Evolutionary conservation across 1,140 invertebrate species (phyloP), one percentile per base, ranked within the genome.

Genomic region (Zophobas morio): DNA sequence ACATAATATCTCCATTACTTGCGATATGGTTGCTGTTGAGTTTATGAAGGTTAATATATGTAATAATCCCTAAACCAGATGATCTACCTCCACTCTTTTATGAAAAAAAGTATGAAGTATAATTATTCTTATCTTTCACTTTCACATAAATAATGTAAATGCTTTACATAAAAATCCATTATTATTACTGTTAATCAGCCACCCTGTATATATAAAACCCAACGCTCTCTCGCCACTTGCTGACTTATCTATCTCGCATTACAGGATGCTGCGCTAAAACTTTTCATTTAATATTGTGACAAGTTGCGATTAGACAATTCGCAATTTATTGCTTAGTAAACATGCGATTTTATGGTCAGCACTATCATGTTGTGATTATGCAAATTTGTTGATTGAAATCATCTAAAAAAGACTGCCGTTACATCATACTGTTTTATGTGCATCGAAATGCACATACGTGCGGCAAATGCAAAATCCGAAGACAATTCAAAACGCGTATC

Each of bases 361-460:
- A 66, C 42, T 40, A 42, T 66, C 60, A 66, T 66, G 60, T 35
- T 8, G 54, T 32, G 60, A 66, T 66, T 66, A 66, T 42, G 60
- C 60, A 66, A 66, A 66, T 42, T 32, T 42, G 37, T 66, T 42
- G 60, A 66, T 66, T 66, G 60, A 42, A 66, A 66, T 66, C 60
- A 66, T 66, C 60, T 66, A 42, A 63, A 57, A 53, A 63, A 66
- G 60, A 66, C 37, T 66, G 60, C 6, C 42, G 60, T 66, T 66
- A 66, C 60, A 66, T 66, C 60, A 66, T 37, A 46, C 20, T 51
- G 60, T 40, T 60, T 60, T 66, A 66, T 66, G 60, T 66, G 60
- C 60, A 66, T 39, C 57, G 35, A 63, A 37, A 63, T 39, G 40
- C 34, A 4, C 54, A 35, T 57, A 57, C 54, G 54, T 57, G 54